phyloP scores from a whole-genome alignment of 1,140 invertebrate species.

The Heliothis virescens region DNA sequence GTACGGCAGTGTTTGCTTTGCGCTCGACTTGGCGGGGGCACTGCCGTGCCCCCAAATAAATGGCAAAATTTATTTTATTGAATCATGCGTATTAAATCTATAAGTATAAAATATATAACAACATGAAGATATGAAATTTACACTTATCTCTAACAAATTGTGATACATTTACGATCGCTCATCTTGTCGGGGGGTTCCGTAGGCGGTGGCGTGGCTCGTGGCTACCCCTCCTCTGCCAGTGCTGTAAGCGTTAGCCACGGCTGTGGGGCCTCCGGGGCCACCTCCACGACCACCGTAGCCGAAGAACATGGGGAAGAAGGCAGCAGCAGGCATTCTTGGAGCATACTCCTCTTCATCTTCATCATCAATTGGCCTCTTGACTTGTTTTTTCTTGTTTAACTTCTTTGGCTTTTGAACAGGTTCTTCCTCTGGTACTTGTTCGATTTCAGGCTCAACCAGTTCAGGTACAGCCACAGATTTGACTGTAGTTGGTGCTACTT shows the following conservation, averaged over 20 bases:
- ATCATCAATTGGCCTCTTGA: conserved; percentile 77
- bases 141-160: conserved; percentile 49
- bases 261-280: conserved; percentile 82
- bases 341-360: conserved; percentile 77
- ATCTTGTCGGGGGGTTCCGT: conserved; percentile 84
- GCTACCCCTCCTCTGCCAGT: conserved; percentile 89
- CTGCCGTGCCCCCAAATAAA: no score
- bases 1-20: no score
- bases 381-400: conserved; percentile 75
- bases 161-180: conserved; percentile 60
- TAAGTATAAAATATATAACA: conserved; percentile 49
- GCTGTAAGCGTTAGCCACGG: conserved; percentile 90
- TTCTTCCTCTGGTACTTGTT: conserved; percentile 70
- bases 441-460: conserved; percentile 71
- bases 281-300: conserved; percentile 77
- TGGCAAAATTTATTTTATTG: conserved; percentile 35
- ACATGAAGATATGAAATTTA: conserved; percentile 49
- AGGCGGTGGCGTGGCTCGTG: conserved; percentile 90
- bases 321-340: conserved; percentile 77
- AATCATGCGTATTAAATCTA: conserved; percentile 25
- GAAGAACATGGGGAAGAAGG: conserved; percentile 89
- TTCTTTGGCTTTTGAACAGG: conserved; percentile 65
- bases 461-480: conserved; percentile 67
- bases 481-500: conserved; percentile 65
- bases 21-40: no score